Base-by-base conservation (phyloP, 92 coral and sea anemone species). In the Diadumene lineata region DNA sequence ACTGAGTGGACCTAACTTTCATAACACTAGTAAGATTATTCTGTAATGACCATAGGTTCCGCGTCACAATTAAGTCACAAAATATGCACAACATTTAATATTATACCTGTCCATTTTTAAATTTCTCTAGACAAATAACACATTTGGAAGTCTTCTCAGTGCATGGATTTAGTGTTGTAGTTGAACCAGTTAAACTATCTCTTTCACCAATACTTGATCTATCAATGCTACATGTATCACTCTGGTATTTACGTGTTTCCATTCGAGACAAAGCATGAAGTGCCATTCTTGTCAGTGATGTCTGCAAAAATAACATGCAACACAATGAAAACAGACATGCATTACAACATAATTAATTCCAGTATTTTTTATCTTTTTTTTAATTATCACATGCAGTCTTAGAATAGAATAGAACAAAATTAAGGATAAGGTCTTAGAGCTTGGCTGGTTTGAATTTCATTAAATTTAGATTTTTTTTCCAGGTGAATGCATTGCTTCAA, bases 221-320 rank as follows among this genome's bases (percentile, higher is more conserved):
- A 4, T 83, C 85, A 7, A 61, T 17, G 13, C 66, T 68, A 7
- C 72, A 43, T n/a, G 33, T 31, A 27, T 74, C 84, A 15, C 82
- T 77, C 22, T 85, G 82, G 62, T 81, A 94, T 79, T 94, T 91
- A 34, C 93, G 84, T 15, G 98, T 92, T 71, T 94, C 98, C 98
- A 94, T 94, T 76, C 92, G 86, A 44, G 98, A 94, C 43, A 94
- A 85, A 0, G 98, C 98, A 70, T 94, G 94, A 15, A 92, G 70
- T n/a, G 98, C 98, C 98, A 91, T 94, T 69, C 97, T 88, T 71
- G 98, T 89, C 24, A 94, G 87, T 24, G 98, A 94, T 0, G 98
- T 86, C 98, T 94, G 56, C 1, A 74, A 77, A 16, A 1, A 38
- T 22, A 66, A 24, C 24, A 23, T 1, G 15, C 28, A 38, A 27